These are phyloP conservation scores for Montifringilla adamsi DNA, from an alignment of 2,113 vertebrate species.

Conservation along the genomic window DNA sequence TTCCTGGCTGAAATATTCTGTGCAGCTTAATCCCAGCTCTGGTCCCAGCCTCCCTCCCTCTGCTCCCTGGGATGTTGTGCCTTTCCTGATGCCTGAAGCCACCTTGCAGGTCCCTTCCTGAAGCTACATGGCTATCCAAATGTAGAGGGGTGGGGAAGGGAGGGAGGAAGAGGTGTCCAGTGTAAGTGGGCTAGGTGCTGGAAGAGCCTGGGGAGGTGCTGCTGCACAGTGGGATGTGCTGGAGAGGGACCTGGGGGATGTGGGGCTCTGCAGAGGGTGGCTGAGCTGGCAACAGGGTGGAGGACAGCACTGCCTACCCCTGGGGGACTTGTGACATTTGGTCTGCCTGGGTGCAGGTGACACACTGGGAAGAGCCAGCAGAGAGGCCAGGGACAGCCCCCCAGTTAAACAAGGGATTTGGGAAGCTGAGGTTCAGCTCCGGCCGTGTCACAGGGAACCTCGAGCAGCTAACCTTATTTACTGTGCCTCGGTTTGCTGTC, in stretches of 20 bases:
- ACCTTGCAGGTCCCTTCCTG: background rate
- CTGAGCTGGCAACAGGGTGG: background rate
- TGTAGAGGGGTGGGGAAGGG: background rate
- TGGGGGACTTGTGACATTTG: rapidly evolving
- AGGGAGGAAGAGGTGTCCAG: background rate
- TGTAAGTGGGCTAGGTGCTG: background rate
- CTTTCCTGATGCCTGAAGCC: background rate
- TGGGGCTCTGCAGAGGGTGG: background rate
- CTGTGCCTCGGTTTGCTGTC: background rate
- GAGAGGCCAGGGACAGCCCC: background rate
- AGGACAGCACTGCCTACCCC: rapidly evolving
- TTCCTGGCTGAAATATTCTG: background rate
- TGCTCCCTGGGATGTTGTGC: background rate
- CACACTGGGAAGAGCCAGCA: background rate
- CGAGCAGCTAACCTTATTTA: background rate
- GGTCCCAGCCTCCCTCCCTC: background rate
- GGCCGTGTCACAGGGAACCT: background rate
- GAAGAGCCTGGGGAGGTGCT: background rate
- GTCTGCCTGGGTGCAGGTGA: background rate
- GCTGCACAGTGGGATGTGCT: background rate
- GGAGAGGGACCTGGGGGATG: background rate
- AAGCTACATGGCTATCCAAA: rapidly evolving
- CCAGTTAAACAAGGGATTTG: background rate
- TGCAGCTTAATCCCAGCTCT: background rate
- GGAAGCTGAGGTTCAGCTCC: background rate